These are phyloP conservation scores for Drosophila silvestris DNA, from an alignment of 2,888 invertebrate species.

Conservation along the genomic window DNA sequence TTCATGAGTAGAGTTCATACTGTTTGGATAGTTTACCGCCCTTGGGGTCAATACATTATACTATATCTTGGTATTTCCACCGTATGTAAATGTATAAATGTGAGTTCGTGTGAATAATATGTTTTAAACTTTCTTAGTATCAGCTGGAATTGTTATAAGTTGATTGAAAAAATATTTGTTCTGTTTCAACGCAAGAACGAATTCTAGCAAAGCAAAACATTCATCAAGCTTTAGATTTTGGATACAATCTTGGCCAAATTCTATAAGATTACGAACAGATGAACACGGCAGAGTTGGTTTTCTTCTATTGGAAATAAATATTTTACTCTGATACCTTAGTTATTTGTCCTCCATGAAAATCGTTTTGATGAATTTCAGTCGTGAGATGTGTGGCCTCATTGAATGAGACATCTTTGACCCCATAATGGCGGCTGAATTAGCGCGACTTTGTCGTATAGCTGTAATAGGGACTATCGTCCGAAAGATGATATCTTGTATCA, in stretches of 20 bases:
- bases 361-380: not conserved
- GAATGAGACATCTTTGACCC: not conserved
- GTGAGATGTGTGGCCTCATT: not conserved
- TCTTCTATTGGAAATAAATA: not conserved
- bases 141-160: not conserved
- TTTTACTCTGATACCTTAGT: not conserved
- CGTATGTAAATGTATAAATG: not conserved
- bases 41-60: not conserved
- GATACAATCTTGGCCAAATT: not conserved
- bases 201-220: not conserved
- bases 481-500: not conserved
- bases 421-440: not conserved
- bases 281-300: not conserved
- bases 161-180: not conserved
- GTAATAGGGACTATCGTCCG: not conserved
- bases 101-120: no score
- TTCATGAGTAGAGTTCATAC: not conserved
- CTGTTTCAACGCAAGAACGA: not conserved
- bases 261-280: no score
- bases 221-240: not conserved
- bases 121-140: not conserved
- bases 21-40: not conserved
- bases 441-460: not conserved
- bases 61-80: not conserved
- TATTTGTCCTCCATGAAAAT: not conserved